Base-by-base conservation (phyloP, 2,113 vertebrate species). In the Panthera tigris region DNA sequence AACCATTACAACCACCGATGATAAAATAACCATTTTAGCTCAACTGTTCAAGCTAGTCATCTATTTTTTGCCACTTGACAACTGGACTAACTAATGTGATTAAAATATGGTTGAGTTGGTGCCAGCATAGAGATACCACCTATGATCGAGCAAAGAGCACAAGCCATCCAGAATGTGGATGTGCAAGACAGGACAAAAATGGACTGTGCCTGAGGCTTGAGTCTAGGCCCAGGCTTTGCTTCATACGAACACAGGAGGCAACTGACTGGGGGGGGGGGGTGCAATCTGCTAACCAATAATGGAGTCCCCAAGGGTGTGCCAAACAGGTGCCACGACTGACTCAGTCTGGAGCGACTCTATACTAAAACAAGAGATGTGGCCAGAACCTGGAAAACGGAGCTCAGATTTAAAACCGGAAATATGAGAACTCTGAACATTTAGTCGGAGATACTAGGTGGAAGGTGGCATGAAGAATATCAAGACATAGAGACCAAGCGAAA, bases 91-190 rank as follows among this genome's bases (percentile, higher is more conserved):
- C 86, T 95, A 91, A 97, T 95, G 78, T 68, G 71, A 94, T 94
- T 94, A 95, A 84, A 95, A 93, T 81, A 97, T 27, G 92, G 95
- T 71, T 96, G 86, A 94, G 74, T 97, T 87, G 76, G 76, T 92
- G 89, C 89, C 95, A 41, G 68, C 57, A 90, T 1, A 48, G 78
- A 97, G 79, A 96, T 71, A 96, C 21, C 39, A 88, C 85, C 87
- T 65, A 76, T 15, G 71, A 92, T 1, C 45, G 86, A 97, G 31
- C 63, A 66, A 91, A 97, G 71, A 81, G 61, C 65, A 97, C 98
- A 79, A 91, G 84, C 15, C 66, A 55, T 36, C 31, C 27, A 45
- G 83, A 89, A 27, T 27, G 25, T 15, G 12, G 86, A 71, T 33
- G 19, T n/a, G 39, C 39, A 78, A 85, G 91, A 82, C 57, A 73